These are phyloP conservation scores for Bombus confusus DNA, from an alignment of 1,140 invertebrate species.

Conservation along the genomic window DNA sequence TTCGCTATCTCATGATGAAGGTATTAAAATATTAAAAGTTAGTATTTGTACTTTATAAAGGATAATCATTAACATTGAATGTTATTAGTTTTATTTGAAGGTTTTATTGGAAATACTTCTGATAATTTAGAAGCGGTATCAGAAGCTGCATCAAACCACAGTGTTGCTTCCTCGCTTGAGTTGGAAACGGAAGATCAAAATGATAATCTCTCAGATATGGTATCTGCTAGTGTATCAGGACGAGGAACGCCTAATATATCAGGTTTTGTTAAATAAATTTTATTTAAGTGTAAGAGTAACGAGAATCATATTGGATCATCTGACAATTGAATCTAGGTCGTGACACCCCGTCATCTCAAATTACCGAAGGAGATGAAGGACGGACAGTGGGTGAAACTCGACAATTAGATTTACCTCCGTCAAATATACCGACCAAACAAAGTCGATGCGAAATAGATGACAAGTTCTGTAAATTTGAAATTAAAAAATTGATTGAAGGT, in stretches of 20 bases:
- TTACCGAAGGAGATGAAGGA: constrained; percentile 90
- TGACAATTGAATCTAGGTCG: constrained; percentile 84
- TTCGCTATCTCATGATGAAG: constrained; percentile 94
- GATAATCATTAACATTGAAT: constrained; percentile 36
- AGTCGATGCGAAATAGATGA: constrained; percentile 97
- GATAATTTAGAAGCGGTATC: constrained; percentile 97
- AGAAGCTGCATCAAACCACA: constrained; percentile 97
- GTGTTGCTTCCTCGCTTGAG: constrained; percentile 95
- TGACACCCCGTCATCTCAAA: constrained; percentile 97
- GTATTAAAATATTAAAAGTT: constrained; percentile 72
- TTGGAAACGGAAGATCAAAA: constrained; percentile 93
- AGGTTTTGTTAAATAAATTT: constrained; percentile 84
- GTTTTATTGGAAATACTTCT: constrained; percentile 92
- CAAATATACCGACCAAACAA: constrained; percentile 88
- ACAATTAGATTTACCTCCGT: constrained; percentile 83
- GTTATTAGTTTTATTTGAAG: constrained; percentile 80
- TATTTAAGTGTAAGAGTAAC: background rate
- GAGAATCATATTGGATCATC: background rate
- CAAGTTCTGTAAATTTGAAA: constrained; percentile 99
- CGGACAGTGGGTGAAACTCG: constrained; percentile 80
- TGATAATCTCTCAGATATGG: constrained; percentile 97
- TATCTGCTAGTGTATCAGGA: constrained; percentile 94
- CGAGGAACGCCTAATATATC: constrained; percentile 95
- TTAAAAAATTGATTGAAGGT: constrained; percentile 93
- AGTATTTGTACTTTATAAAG: background rate